A percentile compares a stretch with the other conserved stretches of the same genome.
Conservation (phyloP, 2,113 vertebrate genomes). For the Scartelaos histophorus region DNA sequence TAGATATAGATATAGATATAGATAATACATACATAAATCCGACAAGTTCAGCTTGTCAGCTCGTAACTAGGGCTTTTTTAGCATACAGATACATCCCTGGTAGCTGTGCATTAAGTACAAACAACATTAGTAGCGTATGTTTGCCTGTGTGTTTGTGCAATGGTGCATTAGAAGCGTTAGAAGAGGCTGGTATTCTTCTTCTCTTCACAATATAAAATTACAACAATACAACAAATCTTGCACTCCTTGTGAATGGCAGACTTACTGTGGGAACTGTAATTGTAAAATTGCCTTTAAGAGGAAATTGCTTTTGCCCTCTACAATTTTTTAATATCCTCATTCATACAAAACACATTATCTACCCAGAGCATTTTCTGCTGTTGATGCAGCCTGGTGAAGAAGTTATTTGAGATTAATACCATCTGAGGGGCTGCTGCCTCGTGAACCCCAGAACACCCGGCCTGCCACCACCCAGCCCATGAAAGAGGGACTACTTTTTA, state of each 20-base stretch:
- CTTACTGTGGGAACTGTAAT: conserved; percentile 54
- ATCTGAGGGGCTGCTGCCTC: conserved; percentile 32
- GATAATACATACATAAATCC: too few relatives aligned
- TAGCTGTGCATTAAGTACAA: too few relatives aligned
- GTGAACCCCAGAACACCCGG: conserved; percentile 24
- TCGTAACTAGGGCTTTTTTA: too few relatives aligned
- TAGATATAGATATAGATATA: too few relatives aligned
- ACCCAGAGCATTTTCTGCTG: conserved; percentile 33
- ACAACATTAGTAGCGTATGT: neutral
- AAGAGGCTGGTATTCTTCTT: neutral
- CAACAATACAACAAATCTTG: neutral
- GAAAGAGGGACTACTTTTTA: conserved; percentile 73
- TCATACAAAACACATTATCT: conserved; percentile 55
- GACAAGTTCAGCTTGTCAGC: too few relatives aligned
- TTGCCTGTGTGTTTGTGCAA: neutral
- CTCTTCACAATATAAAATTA: neutral
- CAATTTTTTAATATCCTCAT: conserved; percentile 76
- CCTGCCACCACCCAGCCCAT: conserved; percentile 27
- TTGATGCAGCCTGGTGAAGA: conserved; percentile 34
- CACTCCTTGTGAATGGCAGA: neutral
- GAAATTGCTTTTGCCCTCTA: conserved; percentile 76
- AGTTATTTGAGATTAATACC: conserved; percentile 69
- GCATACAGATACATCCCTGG: too few relatives aligned
- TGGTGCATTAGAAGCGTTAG: neutral
- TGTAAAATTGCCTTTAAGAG: conserved; percentile 62